These are phyloP conservation scores for Manacus vitellinus DNA, from an alignment of 2,113 vertebrate species.

Conservation along the genomic window DNA sequence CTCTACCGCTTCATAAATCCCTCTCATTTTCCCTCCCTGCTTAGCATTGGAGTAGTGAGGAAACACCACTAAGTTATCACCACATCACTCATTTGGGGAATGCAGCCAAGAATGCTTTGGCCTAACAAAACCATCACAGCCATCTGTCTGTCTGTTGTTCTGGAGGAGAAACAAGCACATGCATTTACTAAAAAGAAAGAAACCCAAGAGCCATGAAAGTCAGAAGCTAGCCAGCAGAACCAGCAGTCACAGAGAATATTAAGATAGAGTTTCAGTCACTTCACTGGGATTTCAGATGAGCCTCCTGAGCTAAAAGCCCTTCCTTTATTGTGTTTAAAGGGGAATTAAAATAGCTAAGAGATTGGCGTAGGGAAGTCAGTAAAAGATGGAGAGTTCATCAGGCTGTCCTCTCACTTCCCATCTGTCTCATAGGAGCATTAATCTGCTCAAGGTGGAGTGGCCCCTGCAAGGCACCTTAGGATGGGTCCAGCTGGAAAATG, in stretches of 20 bases:
- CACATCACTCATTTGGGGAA: background rate
- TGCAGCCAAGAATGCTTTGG: conserved; percentile 19
- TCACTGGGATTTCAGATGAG: background rate
- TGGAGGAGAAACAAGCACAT: background rate
- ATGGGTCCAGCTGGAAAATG: background rate
- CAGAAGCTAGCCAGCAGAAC: background rate
- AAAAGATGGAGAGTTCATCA: conserved; percentile 2
- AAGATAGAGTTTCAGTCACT: background rate
- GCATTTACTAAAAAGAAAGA: background rate
- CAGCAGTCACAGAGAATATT: background rate
- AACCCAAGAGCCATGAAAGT: background rate
- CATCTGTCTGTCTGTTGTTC: conserved; percentile 19
- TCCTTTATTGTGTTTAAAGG: conserved; percentile 4
- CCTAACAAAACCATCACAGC: conserved; percentile 20
- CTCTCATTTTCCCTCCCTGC: background rate
- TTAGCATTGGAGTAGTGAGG: background rate
- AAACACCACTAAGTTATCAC: conserved; percentile 22
- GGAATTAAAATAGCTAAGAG: conserved; percentile 15
- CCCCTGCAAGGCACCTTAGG: background rate
- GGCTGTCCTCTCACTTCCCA: background rate
- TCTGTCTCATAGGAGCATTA: background rate
- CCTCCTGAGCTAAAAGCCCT: background rate
- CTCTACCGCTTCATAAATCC: background rate
- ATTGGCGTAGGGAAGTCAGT: background rate
- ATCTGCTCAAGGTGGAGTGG: background rate